Percentiles rank a stretch among this genome's conserved stretches.
These are phyloP conservation scores for Mesocricetus auratus DNA, from an alignment of 2,113 vertebrate genomes.

Conservation along the genomic window DNA sequence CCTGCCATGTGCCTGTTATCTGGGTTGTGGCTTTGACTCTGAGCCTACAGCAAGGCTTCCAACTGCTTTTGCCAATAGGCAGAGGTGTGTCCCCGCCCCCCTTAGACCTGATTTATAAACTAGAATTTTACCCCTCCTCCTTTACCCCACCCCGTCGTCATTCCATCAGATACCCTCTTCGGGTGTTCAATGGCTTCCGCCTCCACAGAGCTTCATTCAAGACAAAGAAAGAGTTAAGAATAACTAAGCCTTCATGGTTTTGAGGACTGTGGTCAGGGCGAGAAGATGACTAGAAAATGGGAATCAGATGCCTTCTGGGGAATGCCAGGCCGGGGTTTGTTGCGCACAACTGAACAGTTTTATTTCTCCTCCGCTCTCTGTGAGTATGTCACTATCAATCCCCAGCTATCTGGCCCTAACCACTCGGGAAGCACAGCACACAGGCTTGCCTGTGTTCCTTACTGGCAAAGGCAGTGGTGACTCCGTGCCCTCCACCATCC, in stretches of 20 bases:
- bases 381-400: slow-evolving; percentile 10
- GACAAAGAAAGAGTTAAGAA: slow-evolving; percentile 67
- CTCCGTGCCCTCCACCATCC: background rate
- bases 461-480: background rate
- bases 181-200: background rate
- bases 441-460: background rate
- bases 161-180: background rate
- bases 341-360: slow-evolving; percentile 58
- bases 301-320: background rate
- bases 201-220: background rate
- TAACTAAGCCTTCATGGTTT: background rate
- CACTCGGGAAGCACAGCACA: background rate
- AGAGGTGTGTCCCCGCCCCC: background rate
- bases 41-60: background rate
- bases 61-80: background rate
- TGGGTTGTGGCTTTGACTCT: background rate
- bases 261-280: slow-evolving; percentile 65
- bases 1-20: background rate
- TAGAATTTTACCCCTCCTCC: background rate
- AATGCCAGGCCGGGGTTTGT: slow-evolving; percentile 46
- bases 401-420: slow-evolving; percentile 60
- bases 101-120: background rate
- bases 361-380: slow-evolving; percentile 43
- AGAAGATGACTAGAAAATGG: slow-evolving; percentile 48
- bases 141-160: too few species aligned